A percentile compares a stretch with the other conserved stretches of the same genome.
Conservation (phyloP, 2,888 invertebrate genomes). For the Drosophila parthenogenetica region DNA sequence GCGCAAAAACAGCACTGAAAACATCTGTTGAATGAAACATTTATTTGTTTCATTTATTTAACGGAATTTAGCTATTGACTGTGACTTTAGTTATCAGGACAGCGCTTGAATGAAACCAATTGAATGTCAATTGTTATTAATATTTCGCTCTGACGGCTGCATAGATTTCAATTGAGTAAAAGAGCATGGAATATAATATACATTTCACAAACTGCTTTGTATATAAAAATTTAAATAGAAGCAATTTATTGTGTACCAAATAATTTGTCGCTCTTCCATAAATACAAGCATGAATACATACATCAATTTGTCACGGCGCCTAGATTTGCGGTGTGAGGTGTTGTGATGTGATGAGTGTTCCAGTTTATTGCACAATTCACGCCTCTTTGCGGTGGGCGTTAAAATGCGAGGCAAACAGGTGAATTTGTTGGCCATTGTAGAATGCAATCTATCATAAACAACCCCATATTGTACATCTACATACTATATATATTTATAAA, state of each 20-base stretch:
- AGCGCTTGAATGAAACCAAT: conserved; percentile 11
- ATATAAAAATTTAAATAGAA: conserved; percentile 7
- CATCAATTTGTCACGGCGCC: conserved; percentile 24
- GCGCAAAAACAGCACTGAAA: neutral
- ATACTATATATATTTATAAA: neutral
- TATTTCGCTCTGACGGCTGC: conserved; percentile 2
- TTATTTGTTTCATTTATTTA: conserved; percentile 1
- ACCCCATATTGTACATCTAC: neutral
- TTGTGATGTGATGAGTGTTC: conserved; percentile 36
- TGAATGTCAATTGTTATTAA: conserved; percentile 21
- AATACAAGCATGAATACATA: neutral
- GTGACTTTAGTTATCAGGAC: conserved; percentile 45
- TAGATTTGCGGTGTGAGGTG: conserved; percentile 19
- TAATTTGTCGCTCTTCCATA: neutral
- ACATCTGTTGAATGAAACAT: conserved; percentile 9
- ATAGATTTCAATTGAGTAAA: conserved; percentile 14
- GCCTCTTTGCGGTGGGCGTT: conserved; percentile 20
- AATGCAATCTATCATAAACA: conserved; percentile 47
- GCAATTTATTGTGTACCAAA: conserved; percentile 14
- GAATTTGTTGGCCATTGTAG: conserved; percentile 36
- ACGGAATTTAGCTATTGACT: neutral
- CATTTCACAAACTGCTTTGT: conserved; percentile 2
- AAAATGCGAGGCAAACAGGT: conserved; percentile 26
- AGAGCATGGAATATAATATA: conserved; percentile 6
- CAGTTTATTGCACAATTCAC: conserved; percentile 58